These are phyloP conservation scores for chimpanzee (Pan troglodytes) DNA, from an alignment of 2,113 vertebrate genomes.

Conservation along the genomic window NHGRI_mPanTro3-v2.1_pri NC_072410.2:79819501-79820000, in stretches of 20 bases:
- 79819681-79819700: neutral
- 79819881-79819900: neutral
- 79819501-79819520: slow-evolving; percentile 40
- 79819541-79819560: slow-evolving; percentile 47
- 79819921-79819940: neutral
- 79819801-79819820: neutral
- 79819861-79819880: neutral
- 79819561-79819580: slow-evolving; percentile 58
- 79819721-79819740: rapidly evolving
- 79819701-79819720: neutral
- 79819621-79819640: slow-evolving; percentile 27
- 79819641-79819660: slow-evolving; percentile 29
- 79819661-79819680: neutral
- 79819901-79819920: rapidly evolving
- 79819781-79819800: neutral
- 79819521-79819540: slow-evolving; percentile 74
- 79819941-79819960: rapidly evolving
- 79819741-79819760: neutral
- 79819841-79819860: rapidly evolving
- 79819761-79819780: neutral
- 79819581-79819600: slow-evolving; percentile 67
- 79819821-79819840: rapidly evolving
- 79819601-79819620: slow-evolving; percentile 58
- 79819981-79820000: neutral
- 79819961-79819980: neutral